These are phyloP conservation scores for honey bee (Apis mellifera) DNA, from an alignment of 1,140 invertebrate genomes.

Conservation along the genomic window DNA sequence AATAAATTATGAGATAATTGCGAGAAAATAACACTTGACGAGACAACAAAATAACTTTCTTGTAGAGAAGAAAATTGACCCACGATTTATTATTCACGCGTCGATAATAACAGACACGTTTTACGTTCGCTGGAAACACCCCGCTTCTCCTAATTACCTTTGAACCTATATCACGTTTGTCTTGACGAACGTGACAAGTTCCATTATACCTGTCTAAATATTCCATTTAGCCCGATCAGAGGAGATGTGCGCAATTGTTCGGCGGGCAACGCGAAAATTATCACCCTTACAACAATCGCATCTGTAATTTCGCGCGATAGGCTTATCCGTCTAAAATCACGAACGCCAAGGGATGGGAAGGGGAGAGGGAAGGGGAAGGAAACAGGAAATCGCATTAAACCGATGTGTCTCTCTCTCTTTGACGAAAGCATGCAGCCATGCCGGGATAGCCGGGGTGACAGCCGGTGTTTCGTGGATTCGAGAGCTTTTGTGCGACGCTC, in stretches of 20 bases:
- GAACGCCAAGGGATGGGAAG: too few relatives aligned
- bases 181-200: too few relatives aligned
- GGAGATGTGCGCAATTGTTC: neutral
- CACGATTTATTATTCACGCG: too few relatives aligned
- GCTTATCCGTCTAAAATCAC: neutral
- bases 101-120: too few relatives aligned
- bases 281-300: neutral
- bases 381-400: neutral
- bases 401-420: neutral
- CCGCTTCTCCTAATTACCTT: neutral
- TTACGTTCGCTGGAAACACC: too few relatives aligned
- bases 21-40: too few relatives aligned
- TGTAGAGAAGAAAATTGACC: too few relatives aligned
- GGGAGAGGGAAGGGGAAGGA: neutral
- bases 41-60: too few relatives aligned
- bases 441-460: conserved; percentile 12
- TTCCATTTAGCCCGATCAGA: neutral
- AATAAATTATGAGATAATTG: too few relatives aligned
- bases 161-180: too few relatives aligned
- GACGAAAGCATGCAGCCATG: neutral
- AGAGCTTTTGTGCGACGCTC: conserved; percentile 15
- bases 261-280: neutral
- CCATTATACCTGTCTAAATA: too few relatives aligned
- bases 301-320: neutral
- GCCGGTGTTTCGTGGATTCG: neutral